Conservation (phyloP, 2,888 invertebrate genomes). For the Ommatoiulus sabulosus region DNA sequence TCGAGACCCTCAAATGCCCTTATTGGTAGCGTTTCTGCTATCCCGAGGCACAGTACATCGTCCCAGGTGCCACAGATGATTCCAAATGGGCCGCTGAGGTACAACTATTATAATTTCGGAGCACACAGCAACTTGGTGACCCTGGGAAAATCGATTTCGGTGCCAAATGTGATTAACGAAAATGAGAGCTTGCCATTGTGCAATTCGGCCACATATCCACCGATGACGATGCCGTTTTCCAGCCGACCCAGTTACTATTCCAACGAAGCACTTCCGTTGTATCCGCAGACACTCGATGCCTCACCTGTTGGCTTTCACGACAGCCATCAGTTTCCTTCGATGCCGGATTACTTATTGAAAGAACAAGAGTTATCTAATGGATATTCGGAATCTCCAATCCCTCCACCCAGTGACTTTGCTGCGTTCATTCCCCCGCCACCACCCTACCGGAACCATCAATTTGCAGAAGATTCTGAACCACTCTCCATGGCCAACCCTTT, state of each 20-base stretch:
- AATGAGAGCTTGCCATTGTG: slow-evolving; percentile 51
- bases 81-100: background rate
- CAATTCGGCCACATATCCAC: slow-evolving; percentile 50
- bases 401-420: slow-evolving; percentile 54
- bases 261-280: slow-evolving; percentile 46
- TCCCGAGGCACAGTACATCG: background rate
- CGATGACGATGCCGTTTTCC: slow-evolving; percentile 31
- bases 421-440: slow-evolving; percentile 58
- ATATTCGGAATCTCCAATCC: slow-evolving; percentile 48
- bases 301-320: background rate
- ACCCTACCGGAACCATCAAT: slow-evolving; percentile 58
- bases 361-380: slow-evolving; percentile 32
- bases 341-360: background rate
- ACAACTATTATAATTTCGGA: slow-evolving; percentile 25
- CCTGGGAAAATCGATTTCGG: slow-evolving; percentile 55
- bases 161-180: slow-evolving; percentile 57
- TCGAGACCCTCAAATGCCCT: slow-evolving; percentile 48
- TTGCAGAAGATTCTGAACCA: background rate
- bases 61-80: background rate
- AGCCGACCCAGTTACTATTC: slow-evolving; percentile 47
- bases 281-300: background rate
- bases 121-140: slow-evolving; percentile 55
- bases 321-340: background rate
- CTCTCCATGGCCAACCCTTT: background rate
- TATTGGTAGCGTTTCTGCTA: background rate